Base-by-base conservation (phyloP, 2,113 vertebrate species). In the Myotis brandtii region DNA sequence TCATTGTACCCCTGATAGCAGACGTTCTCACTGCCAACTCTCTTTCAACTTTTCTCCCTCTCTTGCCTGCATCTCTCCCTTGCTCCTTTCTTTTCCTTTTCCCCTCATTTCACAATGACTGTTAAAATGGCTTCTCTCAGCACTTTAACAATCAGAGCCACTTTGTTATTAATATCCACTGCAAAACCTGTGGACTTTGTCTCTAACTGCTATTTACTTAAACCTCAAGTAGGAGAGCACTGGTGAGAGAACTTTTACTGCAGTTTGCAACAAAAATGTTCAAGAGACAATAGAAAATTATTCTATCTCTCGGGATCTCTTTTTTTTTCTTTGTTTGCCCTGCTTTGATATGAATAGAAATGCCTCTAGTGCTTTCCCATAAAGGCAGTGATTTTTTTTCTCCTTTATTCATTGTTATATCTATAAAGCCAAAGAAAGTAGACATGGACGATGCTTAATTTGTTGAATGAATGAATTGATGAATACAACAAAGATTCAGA, bases 361-460 rank as follows among this genome's bases (percentile, higher is more conserved):
- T 30, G 8, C 8, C n/a, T 66, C 59, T 76, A 37, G 30, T 70
- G 23, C 64, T 90, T 86, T 37, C 4, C 18, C 18, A 54, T 34
- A 87, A 86, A 83, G 43, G 23, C 18, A 79, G 25, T 67, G 30
- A 46, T 32, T 86, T 25, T 93, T 69, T 94, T 37, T 81, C 40
- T 95, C 72, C 59, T 91, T 95, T 94, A 59, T 75, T 64, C 34
- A 34, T 76, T 72, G 27, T 88, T 92, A 40, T 46, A 92, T 62
- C 12, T 59, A n/a, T 25, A 96, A 43, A 12, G 30, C 52, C 46
- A 96, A 94, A 25, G 21, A 83, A 10, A 59, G 40, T 64, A 59
- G 30, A 93, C 76, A 67, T 23, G 7, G 37, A 62, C 43, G 43
- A 34, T 54, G 16, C 21, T 93, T 83, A 88, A 37, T 79, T 87